Evolutionary conservation across 2,797 vertebrate species (phyloP).

Genomic region (Okamejei kenojei): DNA sequence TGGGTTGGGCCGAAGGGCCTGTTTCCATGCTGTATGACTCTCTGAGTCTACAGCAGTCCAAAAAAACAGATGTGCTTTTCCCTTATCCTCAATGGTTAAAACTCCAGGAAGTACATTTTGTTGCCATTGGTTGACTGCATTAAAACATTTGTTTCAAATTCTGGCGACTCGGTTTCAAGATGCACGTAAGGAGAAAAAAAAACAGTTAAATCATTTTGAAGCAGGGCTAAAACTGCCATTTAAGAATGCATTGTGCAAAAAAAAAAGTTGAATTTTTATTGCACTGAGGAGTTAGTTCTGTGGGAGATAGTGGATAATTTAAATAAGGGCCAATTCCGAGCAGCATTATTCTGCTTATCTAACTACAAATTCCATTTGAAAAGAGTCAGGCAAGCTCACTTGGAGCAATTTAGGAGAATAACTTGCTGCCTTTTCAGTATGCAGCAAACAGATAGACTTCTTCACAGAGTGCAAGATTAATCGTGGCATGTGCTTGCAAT

Average conservation of each 20-base stretch:
- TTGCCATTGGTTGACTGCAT: background rate
- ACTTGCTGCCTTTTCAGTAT: conserved; percentile 1
- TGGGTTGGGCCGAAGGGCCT: too few relatives aligned
- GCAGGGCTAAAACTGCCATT: background rate
- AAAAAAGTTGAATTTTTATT: conserved; percentile 34
- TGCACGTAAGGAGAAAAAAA: background rate
- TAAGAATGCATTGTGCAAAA: background rate
- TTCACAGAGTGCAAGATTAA: conserved; percentile 10
- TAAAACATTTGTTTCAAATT: conserved; percentile 22
- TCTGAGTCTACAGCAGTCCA: background rate
- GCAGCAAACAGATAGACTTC: conserved; percentile 9
- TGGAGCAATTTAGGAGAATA: conserved; percentile 33
- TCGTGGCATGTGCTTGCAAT: background rate
- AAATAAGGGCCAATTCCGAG: conserved; percentile 21
- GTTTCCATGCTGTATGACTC: too few relatives aligned
- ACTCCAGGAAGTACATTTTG: background rate
- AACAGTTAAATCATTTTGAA: background rate
- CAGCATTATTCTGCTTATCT: conserved; percentile 31
- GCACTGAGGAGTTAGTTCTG: conserved; percentile 9
- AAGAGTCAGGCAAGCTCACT: background rate
- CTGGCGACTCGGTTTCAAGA: background rate
- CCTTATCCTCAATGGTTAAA: background rate
- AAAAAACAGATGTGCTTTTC: too few relatives aligned
- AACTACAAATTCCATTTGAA: conserved; percentile 27
- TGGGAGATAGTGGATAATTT: conserved; percentile 10